phyloP scores from a whole-genome alignment of 2,888 invertebrate genomes.

The Harpagoxenus sublaevis region DNA sequence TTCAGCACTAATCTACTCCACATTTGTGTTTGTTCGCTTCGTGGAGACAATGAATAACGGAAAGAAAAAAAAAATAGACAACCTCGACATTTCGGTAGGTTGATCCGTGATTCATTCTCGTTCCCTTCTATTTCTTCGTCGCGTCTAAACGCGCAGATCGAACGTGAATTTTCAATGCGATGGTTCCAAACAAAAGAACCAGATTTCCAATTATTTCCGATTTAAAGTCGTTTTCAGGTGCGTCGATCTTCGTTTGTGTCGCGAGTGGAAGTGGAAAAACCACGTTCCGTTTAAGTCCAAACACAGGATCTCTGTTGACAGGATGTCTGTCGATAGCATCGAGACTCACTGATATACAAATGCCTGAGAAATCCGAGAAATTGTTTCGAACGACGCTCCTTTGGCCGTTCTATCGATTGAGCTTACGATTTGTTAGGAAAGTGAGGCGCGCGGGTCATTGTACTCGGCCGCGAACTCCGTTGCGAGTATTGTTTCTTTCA shows the following conservation, averaged over 20 bases:
- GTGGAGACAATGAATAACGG: constrained; percentile 57
- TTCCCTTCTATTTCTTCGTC: background rate
- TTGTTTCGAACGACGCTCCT: background rate
- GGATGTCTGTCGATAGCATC: background rate
- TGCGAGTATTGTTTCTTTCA: background rate
- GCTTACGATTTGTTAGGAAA: background rate
- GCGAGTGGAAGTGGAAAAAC: background rate
- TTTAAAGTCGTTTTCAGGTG: background rate
- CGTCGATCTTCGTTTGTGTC: background rate
- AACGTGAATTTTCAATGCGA: background rate
- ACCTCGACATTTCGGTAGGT: background rate
- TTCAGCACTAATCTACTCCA: background rate
- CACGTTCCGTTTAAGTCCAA: background rate
- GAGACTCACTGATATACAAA: background rate
- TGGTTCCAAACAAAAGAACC: too few relatives aligned
- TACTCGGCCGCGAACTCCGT: background rate
- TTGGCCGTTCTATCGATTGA: background rate
- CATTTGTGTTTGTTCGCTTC: background rate
- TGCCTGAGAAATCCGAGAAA: background rate
- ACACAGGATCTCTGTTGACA: too few relatives aligned
- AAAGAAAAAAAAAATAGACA: background rate
- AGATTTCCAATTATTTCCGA: background rate
- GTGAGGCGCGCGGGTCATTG: background rate
- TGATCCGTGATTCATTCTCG: background rate
- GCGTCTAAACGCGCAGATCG: background rate